Base-by-base conservation (phyloP, 2,797 vertebrate species). In the Ibycter americanus region DNA sequence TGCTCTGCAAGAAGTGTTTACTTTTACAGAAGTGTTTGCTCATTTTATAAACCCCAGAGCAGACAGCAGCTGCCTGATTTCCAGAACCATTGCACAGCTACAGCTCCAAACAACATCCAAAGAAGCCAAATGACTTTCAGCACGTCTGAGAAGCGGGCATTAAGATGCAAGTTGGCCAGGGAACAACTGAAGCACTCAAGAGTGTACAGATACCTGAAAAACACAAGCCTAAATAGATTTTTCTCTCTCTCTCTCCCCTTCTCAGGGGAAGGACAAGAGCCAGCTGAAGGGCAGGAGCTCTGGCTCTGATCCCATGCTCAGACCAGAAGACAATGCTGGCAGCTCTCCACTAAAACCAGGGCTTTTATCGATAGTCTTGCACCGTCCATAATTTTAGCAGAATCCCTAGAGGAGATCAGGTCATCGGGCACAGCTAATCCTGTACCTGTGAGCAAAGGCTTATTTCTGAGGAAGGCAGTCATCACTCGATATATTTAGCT, bases 391-490 rank as follows among this genome's bases (percentile, higher is more conserved):
- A 52, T 77, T 91, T 74, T 40, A 94, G 94, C 90, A 87, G 92
- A 44, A 44, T 94, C 79, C 83, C 90, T 88, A 59, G 94, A 97
- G 96, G 94, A 96, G 94, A 94, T 85, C 91, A 78, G 89, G 95
- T 95, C 96, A 94, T 86, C 67, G 11, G 74, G 52, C 36, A 3
- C 36, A 81, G 76, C 93, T 83, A 72, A 80, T 91, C 82, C 85
- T 54, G 72, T 15, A 59, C 55, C 92, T 63, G 58, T 3, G 49
- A 80, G 82, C 74, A 52, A 27, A 4, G 8, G 54, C 86, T 80
- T 44, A 3, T 23, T 63, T 49, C 78, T 13, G 44, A 52, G 56
- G 40, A 55, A 67, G 36, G 46, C 66, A 59, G 61, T 31, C 79
- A 56, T 15, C 11, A 4, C 61, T 62, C 11, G 8, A 6, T 32